Evolutionary conservation across 1,140 invertebrate genomes (phyloP), one percentile per base, ranked within the genome.

Genomic region (Drosophila pallidifrons): DNA sequence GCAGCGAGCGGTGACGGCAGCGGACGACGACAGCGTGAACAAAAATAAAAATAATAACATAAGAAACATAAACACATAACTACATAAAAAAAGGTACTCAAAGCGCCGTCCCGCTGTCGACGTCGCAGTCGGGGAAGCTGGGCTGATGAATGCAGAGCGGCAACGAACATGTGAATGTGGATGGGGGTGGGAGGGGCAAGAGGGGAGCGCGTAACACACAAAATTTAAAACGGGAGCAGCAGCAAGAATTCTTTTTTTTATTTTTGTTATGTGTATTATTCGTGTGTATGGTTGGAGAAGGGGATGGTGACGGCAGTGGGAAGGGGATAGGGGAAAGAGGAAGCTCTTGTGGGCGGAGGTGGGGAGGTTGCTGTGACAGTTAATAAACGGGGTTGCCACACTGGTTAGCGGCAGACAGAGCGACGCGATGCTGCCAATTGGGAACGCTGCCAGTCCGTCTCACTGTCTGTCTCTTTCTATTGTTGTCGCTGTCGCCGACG

Each of bases 61-160:
- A 72, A 77, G 86, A 82, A 87, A 82, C 82, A 86, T 86, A 87
- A 86, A 86, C 82, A 87, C 82, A 69, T 86, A 86, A 86, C 82
- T 77, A 68, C 69, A 86, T 83, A 80, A 88, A 25, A 25, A 25
- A 75, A 87, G 83, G 83, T 87, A 75, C 71, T 66, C 55, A 70
- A 79, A 25, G 43, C 38, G 43, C 43, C 69, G 52, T 45, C 59
- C 55, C 46, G 20, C 20, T 25, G 20, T 25, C 20, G 20, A 25
- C 20, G 20, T 25, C 20, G 20, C 20, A 25, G 20, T 25, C 20
- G 20, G 20, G 75, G 79, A 87, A 87, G 83, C 83, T 88, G 83
- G 83, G 45, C 54, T 77, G 75, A 77, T 77, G 66, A 73, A 81
- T 82, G 82, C 72, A 82, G 72, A 83, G 68, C 61, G 63, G 43